Percentiles rank a stretch among this genome's conserved stretches.
Conservation (phyloP, 2,888 invertebrate species). For the Didymodactylos carnosus region DNA sequence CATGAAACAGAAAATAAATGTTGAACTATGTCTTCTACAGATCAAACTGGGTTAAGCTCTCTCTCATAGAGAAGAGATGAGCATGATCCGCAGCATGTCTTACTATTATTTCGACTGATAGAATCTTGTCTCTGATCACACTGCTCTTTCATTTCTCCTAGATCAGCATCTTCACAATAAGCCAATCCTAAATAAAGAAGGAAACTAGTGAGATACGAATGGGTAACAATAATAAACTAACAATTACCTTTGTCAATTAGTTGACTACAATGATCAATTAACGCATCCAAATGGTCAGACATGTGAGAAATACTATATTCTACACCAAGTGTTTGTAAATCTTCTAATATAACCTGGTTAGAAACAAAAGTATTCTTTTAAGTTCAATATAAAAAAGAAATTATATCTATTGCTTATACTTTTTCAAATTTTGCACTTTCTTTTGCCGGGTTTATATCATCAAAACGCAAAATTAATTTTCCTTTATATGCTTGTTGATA, state of each 20-base stretch:
- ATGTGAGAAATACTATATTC: constrained; percentile 77
- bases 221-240: no score
- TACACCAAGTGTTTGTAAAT: constrained; percentile 69
- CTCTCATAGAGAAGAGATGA: no score
- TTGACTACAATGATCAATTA: constrained; percentile 66
- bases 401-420: constrained; percentile 38
- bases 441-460: constrained; percentile 97
- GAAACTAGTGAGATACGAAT: no score
- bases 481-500: constrained; percentile 64
- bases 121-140: constrained; percentile 93
- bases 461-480: constrained; percentile 87
- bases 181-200: no score
- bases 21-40: no score
- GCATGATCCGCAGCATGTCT: no score
- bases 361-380: no score
- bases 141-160: no score
- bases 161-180: no score
- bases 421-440: constrained; percentile 90
- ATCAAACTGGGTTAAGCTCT: no score
- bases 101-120: constrained; percentile 58
- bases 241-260: constrained; percentile 64
- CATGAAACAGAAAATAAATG: no score
- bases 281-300: constrained; percentile 81
- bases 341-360: constrained; percentile 57
- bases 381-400: neutral